Evolutionary conservation across 1,140 invertebrate genomes (phyloP), one percentile per base, ranked within the genome.

Genomic region (Hypsibius dujardini): DNA sequence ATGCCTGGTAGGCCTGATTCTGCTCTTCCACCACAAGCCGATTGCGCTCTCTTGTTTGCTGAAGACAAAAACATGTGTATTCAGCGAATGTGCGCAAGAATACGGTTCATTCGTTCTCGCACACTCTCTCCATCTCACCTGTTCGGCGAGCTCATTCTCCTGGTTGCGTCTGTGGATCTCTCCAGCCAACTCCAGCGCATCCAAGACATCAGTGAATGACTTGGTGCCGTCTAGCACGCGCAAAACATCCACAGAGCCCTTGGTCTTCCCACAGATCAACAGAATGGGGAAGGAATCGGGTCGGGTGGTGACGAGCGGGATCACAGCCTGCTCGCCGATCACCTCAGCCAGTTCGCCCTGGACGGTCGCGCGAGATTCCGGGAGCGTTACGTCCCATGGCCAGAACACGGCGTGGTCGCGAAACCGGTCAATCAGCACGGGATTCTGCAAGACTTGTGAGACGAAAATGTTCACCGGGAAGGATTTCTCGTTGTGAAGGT

Each of bases 391-490:
- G 42, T 67, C 62, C 62, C 62, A 67, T 14, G 62, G 62, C 62
- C 62, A 67, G 3, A 67, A 7, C 12, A 67, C 62, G 3, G 42
- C 62, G 3, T 42, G 62, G 7, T 67, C 62, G 3, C 12, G 12
- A 7, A 67, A 7, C 12, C 45, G 42, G 12, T 67, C 7, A 3
- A 67, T 67, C 12, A 67, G 7, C 42, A 67, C 7, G 42, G 62
- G 62, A 67, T 42, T 42, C 42, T 67, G 62, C 62, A 67, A 42
- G 62, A 67, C 42, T 42, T 67, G 62, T 14, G 62, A 14, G 62
- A 67, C 62, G 42, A 67, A 67, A 42, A 67, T 67, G 42, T 67
- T 67, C 12, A 67, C 62, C 7, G 62, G 45, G 12, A 67, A 14
- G 7, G 62, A 67, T 14, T 42, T 7, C 12, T 67, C 62, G 42